Base-by-base conservation (phyloP, 2,113 vertebrate genomes). In the Zosterops lateralis region DNA sequence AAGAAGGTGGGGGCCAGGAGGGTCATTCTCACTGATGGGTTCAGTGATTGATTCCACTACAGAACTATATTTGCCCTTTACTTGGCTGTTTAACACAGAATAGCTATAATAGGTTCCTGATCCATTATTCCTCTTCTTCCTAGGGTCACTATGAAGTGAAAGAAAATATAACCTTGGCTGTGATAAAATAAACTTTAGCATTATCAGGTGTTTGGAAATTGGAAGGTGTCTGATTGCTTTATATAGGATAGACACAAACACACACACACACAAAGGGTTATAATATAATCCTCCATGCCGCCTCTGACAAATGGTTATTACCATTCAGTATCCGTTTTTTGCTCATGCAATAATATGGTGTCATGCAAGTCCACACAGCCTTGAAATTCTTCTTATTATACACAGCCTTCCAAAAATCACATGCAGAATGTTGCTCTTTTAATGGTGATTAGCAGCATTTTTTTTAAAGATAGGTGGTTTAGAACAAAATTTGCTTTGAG, bases 11-110 rank as follows among this genome's bases (percentile, higher is more conserved):
- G 94, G 95, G 57, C 92, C 56, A 82, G 82, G 91, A 87, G 94
- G 96, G 95, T 88, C 87, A 92, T 96, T 78, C 50, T 91, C 94
- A 88, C 94, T 97, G 97, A 97, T 95, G 96, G 96, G 66, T 89
- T 94, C 51, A 42, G 74, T 95, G 97, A 97, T 93, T 95, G 96
- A 97, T 97, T 96, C 90, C 45, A 38, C 84, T 81, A 96, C 94
- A 92, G 87, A 96, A 95, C 88, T 91, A 91, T 88, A 34, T 95
- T 97, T 95, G 96, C 94, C 95, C 95, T 97, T 96, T 96, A 91
- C 87, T 90, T 68, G 56, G 91, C 88, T 92, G 93, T 93, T 93
- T 93, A 97, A 92, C 76, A 80, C 54, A 75, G 57, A 96, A 96
- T 72, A 84, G 95, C 97, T 95, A 82, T 97, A 96, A 97, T 96